A percentile compares a stretch with the other conserved stretches of the same genome.
Evolutionary conservation across 2,113 vertebrate species (phyloP).

Genomic region (Boleophthalmus pectinirostris): DNA sequence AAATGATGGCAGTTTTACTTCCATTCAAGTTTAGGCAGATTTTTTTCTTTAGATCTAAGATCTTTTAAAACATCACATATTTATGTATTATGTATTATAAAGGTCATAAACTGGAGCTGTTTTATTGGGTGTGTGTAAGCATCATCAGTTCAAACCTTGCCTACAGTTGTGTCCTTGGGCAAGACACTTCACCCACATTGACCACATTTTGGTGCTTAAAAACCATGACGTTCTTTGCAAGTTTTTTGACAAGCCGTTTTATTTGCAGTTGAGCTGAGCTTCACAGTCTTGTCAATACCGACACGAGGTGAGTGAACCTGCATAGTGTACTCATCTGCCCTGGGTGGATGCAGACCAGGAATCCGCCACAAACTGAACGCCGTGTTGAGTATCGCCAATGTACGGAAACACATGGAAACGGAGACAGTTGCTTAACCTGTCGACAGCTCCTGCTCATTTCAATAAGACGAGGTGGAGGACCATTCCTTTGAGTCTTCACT

Average conservation of each 20-base stretch:
- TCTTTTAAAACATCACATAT: too few relatives aligned
- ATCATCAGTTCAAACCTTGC: background rate
- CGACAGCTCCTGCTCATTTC: slow-evolving; percentile 72
- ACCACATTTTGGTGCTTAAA: background rate
- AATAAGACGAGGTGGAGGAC: slow-evolving; percentile 74
- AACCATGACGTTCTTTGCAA: background rate
- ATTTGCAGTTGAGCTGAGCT: background rate
- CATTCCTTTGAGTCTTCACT: slow-evolving; percentile 58
- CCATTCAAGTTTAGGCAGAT: too few relatives aligned
- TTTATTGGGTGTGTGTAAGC: background rate
- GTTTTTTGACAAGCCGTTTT: background rate
- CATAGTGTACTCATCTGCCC: slow-evolving; percentile 65
- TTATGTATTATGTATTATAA: too few relatives aligned
- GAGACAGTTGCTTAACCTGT: slow-evolving; percentile 73
- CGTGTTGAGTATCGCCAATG: slow-evolving; percentile 64
- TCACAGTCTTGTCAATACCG: slow-evolving; percentile 25
- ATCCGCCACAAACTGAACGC: slow-evolving; percentile 56
- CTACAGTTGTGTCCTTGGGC: background rate
- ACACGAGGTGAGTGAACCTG: slow-evolving; percentile 47
- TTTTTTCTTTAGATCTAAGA: too few relatives aligned
- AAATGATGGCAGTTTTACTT: too few relatives aligned
- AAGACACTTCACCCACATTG: background rate
- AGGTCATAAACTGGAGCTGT: too few relatives aligned
- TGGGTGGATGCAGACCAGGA: slow-evolving; percentile 55
- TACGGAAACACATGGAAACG: slow-evolving; percentile 61